Conservation (phyloP, 2,797 vertebrate genomes). For the Sebastes alutus region DNA sequence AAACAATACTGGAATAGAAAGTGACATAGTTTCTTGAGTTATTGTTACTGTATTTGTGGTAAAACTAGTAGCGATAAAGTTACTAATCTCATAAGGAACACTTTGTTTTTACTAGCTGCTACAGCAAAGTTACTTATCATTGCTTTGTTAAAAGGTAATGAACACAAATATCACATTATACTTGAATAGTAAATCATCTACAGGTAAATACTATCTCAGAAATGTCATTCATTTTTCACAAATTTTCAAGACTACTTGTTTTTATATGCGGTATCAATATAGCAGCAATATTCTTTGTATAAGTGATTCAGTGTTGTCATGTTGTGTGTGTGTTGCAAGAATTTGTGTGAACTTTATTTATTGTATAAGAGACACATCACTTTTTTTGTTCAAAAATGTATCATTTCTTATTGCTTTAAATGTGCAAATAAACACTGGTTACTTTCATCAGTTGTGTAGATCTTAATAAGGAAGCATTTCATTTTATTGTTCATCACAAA, state of each 20-base stretch:
- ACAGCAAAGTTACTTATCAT: not conserved
- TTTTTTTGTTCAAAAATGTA: constrained; percentile 10
- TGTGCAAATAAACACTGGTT: constrained; percentile 49
- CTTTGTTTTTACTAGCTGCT: not conserved
- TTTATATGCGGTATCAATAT: not conserved
- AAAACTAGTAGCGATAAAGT: not conserved
- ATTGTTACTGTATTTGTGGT: not conserved
- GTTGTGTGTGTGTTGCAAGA: constrained; percentile 34
- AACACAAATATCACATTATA: not conserved
- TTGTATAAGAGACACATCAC: constrained; percentile 19
- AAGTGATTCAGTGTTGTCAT: constrained; percentile 11
- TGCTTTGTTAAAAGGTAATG: not conserved
- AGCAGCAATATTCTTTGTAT: constrained; percentile 19
- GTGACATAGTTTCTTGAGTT: not conserved
- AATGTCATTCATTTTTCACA: not conserved
- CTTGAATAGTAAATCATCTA: constrained; percentile 1
- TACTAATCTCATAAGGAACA: not conserved
- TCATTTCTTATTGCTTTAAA: constrained; percentile 30
- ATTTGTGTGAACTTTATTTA: constrained; percentile 41
- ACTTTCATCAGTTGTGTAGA: not conserved
- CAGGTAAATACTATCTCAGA: not conserved
- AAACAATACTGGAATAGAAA: not conserved
- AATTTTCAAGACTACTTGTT: not conserved
- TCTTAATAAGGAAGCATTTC: not conserved
- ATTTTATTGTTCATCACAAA: not conserved